A percentile compares a stretch with the other conserved stretches of the same genome.
These are phyloP conservation scores for Microtus pennsylvanicus DNA, from an alignment of 2,113 vertebrate species.

Conservation along the genomic window DNA sequence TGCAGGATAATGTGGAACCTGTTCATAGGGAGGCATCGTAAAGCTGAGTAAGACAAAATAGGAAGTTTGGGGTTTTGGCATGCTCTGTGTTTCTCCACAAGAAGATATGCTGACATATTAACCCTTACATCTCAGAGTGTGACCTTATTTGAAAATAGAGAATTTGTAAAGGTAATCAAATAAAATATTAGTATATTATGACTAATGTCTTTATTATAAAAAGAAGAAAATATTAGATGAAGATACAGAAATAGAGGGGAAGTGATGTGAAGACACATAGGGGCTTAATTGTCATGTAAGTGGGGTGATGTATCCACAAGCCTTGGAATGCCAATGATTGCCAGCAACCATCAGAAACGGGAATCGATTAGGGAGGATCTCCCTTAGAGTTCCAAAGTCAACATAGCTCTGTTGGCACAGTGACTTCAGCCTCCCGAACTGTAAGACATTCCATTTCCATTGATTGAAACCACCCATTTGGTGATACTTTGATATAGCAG, in stretches of 20 bases:
- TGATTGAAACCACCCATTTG: neutral
- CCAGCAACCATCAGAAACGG: neutral
- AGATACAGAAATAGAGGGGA: neutral
- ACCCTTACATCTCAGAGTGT: neutral
- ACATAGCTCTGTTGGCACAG: neutral
- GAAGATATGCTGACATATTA: neutral
- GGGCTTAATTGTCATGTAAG: neutral
- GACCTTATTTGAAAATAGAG: constrained; percentile 31
- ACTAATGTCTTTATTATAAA: neutral
- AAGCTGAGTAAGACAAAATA: neutral
- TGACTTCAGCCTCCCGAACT: constrained; percentile 33
- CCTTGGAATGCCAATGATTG: neutral
- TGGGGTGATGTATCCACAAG: neutral
- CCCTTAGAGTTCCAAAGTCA: neutral
- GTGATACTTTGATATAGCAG: neutral
- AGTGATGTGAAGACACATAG: neutral
- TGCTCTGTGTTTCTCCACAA: neutral
- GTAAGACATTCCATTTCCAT: neutral
- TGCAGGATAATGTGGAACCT: neutral
- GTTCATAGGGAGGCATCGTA: neutral
- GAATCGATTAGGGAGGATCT: constrained; percentile 2
- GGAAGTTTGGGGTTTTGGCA: neutral
- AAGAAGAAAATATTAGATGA: neutral
- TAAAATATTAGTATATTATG: neutral
- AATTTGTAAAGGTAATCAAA: neutral